Evolutionary conservation across 2,113 vertebrate genomes (phyloP).

Genomic region (Chionis minor): DNA sequence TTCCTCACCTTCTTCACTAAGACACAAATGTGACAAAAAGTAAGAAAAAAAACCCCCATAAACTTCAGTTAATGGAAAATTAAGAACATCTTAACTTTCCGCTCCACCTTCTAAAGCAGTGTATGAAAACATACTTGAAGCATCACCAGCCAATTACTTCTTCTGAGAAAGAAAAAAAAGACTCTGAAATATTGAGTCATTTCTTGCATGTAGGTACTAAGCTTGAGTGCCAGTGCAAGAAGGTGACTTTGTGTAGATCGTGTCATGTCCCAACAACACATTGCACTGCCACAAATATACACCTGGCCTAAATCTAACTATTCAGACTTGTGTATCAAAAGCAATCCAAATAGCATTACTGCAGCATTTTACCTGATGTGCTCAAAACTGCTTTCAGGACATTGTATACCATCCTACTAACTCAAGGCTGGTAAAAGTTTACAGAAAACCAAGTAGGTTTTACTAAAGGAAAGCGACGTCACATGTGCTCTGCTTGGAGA

Average conservation of each 20-base stretch:
- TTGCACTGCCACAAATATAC: not conserved
- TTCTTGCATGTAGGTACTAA: not conserved
- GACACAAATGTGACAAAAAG: not conserved
- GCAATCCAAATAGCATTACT: not conserved
- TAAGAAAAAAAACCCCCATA: not conserved
- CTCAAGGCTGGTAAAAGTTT: not conserved
- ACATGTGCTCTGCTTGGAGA: not conserved
- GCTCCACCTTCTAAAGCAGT: not conserved
- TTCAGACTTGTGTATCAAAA: not conserved
- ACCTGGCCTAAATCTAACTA: not conserved
- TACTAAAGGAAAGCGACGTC: not conserved
- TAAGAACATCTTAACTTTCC: not conserved
- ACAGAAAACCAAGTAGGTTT: not conserved
- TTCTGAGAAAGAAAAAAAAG: not conserved
- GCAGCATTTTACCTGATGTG: not conserved
- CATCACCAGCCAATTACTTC: not conserved
- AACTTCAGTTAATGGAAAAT: not conserved
- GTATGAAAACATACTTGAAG: not conserved
- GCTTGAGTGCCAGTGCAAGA: not conserved
- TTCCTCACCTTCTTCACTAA: not conserved
- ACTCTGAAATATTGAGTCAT: not conserved
- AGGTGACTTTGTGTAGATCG: not conserved
- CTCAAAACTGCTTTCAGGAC: not conserved
- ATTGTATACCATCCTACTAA: not conserved
- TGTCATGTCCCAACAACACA: accelerated